Evolutionary conservation across 2,797 vertebrate species (phyloP).

Genomic region (Chromobotia macracanthus): DNA sequence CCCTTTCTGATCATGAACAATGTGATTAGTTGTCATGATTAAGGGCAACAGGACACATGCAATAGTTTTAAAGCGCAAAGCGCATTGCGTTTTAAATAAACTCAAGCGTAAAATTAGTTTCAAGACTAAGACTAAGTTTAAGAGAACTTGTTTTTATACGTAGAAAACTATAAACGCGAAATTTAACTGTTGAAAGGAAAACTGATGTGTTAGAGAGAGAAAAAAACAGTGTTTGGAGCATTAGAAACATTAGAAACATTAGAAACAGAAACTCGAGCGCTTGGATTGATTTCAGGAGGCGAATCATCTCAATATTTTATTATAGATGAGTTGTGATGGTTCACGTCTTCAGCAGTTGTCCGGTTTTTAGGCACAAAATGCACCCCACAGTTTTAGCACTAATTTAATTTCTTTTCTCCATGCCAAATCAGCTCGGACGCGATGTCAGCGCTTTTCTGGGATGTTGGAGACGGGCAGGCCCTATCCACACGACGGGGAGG

Average conservation of each 20-base stretch:
- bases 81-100: constrained; percentile 10
- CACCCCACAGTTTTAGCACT: neutral
- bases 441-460: constrained; percentile 16
- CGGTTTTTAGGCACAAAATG: constrained; percentile 5
- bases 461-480: constrained; percentile 30
- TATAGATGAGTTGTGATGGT: constrained; percentile 13
- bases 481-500: neutral
- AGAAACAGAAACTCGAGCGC: neutral
- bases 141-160: neutral
- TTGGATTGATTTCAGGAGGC: constrained; percentile 9
- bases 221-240: no score
- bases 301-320: constrained; percentile 9
- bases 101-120: constrained; percentile 1
- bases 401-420: constrained; percentile 34
- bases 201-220: no score
- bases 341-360: constrained; percentile 36
- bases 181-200: neutral
- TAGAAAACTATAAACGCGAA: neutral
- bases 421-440: constrained; percentile 21
- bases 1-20: constrained; percentile 48
- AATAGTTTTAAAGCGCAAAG: no score
- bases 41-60: constrained; percentile 44
- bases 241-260: no score
- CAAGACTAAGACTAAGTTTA: neutral
- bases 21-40: constrained; percentile 53